Base-by-base conservation (phyloP, 2,888 invertebrate species). In the Marronus borbonicus region DNA sequence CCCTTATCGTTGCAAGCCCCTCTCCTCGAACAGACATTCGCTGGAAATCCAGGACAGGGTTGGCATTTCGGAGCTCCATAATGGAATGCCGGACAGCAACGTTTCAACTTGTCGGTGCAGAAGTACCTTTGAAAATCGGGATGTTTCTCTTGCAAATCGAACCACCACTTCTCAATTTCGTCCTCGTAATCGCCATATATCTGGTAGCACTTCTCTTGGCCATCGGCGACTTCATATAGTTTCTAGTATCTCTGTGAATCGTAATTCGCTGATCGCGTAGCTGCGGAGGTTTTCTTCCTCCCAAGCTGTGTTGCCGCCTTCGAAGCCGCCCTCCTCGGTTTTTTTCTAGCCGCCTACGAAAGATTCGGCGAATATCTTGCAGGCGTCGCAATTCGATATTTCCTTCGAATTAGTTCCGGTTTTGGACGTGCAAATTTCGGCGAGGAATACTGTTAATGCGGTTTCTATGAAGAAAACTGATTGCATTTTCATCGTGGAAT, bases 221-320 rank as follows among this genome's bases (percentile, higher is more conserved):
- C 93, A 81, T 93, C 93, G 58, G 89, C 89, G 0, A 94, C 90
- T 79, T 96, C 96, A 17, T 91, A 98, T 89, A 28, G 92, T 90
- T 85, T 98, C 98, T 88, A 97, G 95, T 76, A 98, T 96, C 88
- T 98, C 98, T 12, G 96, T 93, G 55, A 98, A 89, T 66, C 98
- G 91, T 39, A 98, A 93, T 90, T 98, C 98, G 87, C 97, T 97
- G 5, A 92, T 94, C 80, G 94, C 92, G 87, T 97, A 98, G 0
- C 93, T 93, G 74, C 93, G 93, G 74, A 96, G 88, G 83, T 96
- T 95, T 85, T 96, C 93, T 87, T 97, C 96, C 86, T 98, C 98
- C 97, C 97, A 98, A 3, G 95, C 96, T 0, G 97, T 93, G 87
- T 98, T 97, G 0, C 98, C 98, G 2, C 98, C 98, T 83, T 96